A percentile compares a stretch with the other conserved stretches of the same genome.
Conservation (phyloP, 2,113 vertebrate species). For the Pelobates fuscus region DNA sequence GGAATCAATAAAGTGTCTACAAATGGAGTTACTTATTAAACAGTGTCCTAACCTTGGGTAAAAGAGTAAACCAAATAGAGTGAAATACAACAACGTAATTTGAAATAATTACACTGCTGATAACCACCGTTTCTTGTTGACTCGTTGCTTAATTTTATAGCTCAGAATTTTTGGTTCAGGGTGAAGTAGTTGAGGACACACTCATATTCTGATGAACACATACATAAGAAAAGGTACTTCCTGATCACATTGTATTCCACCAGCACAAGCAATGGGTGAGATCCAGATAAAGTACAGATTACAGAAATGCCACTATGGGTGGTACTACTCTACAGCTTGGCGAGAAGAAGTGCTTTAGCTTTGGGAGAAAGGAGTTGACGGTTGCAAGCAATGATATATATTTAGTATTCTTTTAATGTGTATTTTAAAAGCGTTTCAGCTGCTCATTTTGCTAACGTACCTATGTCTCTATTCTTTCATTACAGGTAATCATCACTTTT, state of each 20-base stretch:
- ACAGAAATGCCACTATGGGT: no score
- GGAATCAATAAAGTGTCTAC: no score
- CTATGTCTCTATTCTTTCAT: slow-evolving; percentile 2
- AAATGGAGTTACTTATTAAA: neutral
- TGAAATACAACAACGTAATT: neutral
- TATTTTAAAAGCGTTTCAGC: no score
- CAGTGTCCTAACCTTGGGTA: neutral
- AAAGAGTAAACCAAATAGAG: neutral
- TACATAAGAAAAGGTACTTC: neutral
- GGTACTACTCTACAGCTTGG: no score
- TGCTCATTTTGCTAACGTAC: no score
- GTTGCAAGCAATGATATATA: no score
- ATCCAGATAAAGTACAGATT: neutral
- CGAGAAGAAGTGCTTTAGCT: no score
- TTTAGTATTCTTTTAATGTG: no score
- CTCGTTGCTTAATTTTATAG: neutral
- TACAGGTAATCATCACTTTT: neutral
- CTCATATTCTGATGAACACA: neutral
- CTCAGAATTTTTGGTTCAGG: no score
- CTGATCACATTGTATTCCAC: neutral
- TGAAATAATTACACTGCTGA: neutral
- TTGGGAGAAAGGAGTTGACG: no score
- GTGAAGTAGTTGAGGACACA: slow-evolving; percentile 6
- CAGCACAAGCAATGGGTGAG: slow-evolving; percentile 36
- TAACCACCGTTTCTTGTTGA: neutral